These are phyloP conservation scores for Coregonus ussuriensis DNA, from an alignment of 2,797 vertebrate species.

Conservation along the genomic window DNA sequence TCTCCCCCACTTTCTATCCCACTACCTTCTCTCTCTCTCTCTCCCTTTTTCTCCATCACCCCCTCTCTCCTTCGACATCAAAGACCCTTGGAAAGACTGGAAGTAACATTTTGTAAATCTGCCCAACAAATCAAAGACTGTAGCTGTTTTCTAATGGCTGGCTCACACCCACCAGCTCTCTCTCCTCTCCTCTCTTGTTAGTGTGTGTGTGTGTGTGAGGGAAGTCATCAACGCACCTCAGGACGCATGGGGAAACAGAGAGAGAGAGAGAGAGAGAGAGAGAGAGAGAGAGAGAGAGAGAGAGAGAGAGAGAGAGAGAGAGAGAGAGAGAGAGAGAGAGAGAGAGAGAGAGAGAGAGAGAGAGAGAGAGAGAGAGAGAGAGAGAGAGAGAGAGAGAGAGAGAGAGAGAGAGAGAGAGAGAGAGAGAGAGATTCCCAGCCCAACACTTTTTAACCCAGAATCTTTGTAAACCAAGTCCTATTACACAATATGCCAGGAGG, in stretches of 20 bases:
- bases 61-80: background rate
- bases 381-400: no score
- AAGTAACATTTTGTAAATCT: slow-evolving; percentile 71
- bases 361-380: no score
- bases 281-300: slow-evolving; percentile 30
- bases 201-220: background rate
- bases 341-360: no score
- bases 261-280: slow-evolving; percentile 49
- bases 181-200: slow-evolving; percentile 31
- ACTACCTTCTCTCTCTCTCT: background rate
- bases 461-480: no score
- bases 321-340: no score
- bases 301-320: no score
- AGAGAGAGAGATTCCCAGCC: no score
- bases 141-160: slow-evolving; percentile 71
- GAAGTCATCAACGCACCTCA: slow-evolving; percentile 1
- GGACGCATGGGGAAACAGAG: background rate
- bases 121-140: slow-evolving; percentile 68
- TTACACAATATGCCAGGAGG: no score
- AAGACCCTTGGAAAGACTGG: slow-evolving; percentile 29
- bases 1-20: no score
- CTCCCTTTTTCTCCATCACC: no score
- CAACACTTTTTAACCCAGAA: no score
- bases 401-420: no score
- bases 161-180: slow-evolving; percentile 57